phyloP scores from a whole-genome alignment of 2,888 invertebrate genomes.

The Tholera decimalis region DNA sequence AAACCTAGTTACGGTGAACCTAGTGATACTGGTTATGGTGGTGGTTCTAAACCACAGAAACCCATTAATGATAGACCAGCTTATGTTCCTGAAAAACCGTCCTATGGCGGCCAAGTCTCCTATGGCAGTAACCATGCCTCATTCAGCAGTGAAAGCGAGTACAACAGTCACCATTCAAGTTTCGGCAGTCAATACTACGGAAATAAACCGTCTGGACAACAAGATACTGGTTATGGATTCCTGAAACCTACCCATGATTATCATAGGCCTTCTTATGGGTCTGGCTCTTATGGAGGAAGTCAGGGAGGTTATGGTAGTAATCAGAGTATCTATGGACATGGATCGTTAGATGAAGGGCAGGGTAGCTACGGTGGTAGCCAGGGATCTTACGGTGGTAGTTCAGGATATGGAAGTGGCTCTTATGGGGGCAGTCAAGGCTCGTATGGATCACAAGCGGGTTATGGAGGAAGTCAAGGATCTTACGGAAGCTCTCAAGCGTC shows the following conservation, averaged over 20 bases:
- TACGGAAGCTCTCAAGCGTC: slow-evolving; percentile 38
- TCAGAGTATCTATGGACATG: slow-evolving; percentile 49
- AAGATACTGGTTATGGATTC: slow-evolving; percentile 47
- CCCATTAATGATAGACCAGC: slow-evolving; percentile 43
- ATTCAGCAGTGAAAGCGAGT: slow-evolving; percentile 42
- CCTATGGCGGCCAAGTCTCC: slow-evolving; percentile 34
- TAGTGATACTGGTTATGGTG: slow-evolving; percentile 45
- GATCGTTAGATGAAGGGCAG: slow-evolving; percentile 34
- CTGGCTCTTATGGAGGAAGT: slow-evolving; percentile 35
- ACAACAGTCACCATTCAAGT: slow-evolving; percentile 31
- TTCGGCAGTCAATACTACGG: slow-evolving; percentile 44
- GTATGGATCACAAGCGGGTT: slow-evolving; percentile 37
- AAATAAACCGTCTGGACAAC: slow-evolving; percentile 32
- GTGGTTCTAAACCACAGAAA: slow-evolving; percentile 44
- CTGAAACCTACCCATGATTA: slow-evolving; percentile 44
- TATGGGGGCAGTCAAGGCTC: slow-evolving; percentile 28
- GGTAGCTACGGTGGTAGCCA: slow-evolving; percentile 40
- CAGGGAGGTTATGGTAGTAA: slow-evolving; percentile 34
- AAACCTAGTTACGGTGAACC: slow-evolving; percentile 41
- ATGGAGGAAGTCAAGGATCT: slow-evolving; percentile 44
- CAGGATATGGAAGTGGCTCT: slow-evolving; percentile 26
- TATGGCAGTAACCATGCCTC: slow-evolving; percentile 49
- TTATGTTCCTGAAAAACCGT: slow-evolving; percentile 37
- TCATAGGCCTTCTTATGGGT: slow-evolving; percentile 32
- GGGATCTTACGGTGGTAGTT: slow-evolving; percentile 33